phyloP scores from a whole-genome alignment of 2,113 vertebrate species.

The Ptilonorhynchus violaceus region DNA sequence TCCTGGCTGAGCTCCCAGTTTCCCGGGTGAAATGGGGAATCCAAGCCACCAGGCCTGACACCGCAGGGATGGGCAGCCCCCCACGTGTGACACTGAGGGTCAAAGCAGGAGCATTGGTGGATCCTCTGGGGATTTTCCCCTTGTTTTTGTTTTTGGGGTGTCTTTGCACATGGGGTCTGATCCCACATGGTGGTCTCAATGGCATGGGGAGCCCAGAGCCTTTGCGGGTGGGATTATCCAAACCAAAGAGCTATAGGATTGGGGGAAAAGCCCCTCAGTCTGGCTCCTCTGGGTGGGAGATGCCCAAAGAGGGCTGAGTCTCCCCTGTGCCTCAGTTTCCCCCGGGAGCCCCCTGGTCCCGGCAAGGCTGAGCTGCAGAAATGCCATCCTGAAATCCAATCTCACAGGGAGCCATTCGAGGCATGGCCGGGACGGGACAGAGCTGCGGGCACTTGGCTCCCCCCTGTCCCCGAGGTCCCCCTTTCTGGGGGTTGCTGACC shows the following conservation, averaged over 20 bases:
- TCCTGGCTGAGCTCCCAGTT: background rate
- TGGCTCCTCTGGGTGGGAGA: rapidly evolving
- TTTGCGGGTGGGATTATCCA: background rate
- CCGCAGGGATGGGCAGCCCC: background rate
- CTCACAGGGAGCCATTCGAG: background rate
- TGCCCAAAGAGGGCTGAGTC: background rate
- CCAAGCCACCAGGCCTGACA: rapidly evolving
- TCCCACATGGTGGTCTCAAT: background rate
- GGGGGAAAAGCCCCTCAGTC: background rate
- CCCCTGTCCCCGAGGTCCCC: background rate
- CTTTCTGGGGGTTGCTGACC: background rate
- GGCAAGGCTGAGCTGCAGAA: background rate
- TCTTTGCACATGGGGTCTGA: background rate
- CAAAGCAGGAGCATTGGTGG: background rate
- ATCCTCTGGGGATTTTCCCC: background rate
- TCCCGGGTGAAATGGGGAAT: background rate
- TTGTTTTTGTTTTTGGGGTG: background rate
- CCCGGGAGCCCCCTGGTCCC: background rate
- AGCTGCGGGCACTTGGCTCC: background rate
- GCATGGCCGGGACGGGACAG: background rate
- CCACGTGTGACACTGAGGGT: background rate
- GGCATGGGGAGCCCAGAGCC: background rate
- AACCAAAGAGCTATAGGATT: background rate
- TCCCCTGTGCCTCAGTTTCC: background rate
- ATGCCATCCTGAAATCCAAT: constrained; percentile 48